Evolutionary conservation across 2,113 vertebrate genomes (phyloP).

Genomic region (Macrotis lagotis): DNA sequence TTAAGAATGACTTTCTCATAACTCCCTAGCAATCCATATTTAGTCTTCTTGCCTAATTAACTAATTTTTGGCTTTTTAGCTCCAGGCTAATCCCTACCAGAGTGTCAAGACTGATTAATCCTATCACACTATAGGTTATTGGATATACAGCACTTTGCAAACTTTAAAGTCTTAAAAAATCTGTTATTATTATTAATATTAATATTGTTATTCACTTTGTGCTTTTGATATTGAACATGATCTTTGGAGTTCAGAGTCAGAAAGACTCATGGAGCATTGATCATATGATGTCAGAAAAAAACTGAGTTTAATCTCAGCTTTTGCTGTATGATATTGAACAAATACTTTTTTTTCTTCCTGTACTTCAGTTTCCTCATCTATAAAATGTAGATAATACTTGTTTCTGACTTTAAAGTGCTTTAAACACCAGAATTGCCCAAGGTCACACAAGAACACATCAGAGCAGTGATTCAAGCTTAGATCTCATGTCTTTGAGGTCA

Average conservation of each 20-base stretch:
- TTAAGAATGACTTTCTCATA: not conserved
- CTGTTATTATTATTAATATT: not conserved
- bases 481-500: not conserved
- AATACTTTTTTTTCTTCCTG: not conserved
- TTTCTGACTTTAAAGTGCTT: not conserved
- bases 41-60: not conserved
- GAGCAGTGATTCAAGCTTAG: not conserved
- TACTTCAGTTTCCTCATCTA: not conserved
- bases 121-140: not conserved
- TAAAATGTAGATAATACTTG: not conserved
- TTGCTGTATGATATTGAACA: not conserved
- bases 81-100: not conserved
- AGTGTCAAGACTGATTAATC: not conserved
- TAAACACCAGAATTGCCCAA: not conserved
- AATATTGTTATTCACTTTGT: not conserved
- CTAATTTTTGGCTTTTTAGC: not conserved
- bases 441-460: not conserved
- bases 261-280: not conserved
- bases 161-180: not conserved
- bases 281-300: not conserved
- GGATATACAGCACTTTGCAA: not conserved
- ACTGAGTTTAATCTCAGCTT: not conserved
- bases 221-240: not conserved
- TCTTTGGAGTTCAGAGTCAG: not conserved
- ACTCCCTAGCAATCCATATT: not conserved